A percentile compares a stretch with the other conserved stretches of the same genome.
These are phyloP conservation scores for Nematopogon swammerdamellus DNA, from an alignment of 2,888 invertebrate species.

Conservation along the genomic window DNA sequence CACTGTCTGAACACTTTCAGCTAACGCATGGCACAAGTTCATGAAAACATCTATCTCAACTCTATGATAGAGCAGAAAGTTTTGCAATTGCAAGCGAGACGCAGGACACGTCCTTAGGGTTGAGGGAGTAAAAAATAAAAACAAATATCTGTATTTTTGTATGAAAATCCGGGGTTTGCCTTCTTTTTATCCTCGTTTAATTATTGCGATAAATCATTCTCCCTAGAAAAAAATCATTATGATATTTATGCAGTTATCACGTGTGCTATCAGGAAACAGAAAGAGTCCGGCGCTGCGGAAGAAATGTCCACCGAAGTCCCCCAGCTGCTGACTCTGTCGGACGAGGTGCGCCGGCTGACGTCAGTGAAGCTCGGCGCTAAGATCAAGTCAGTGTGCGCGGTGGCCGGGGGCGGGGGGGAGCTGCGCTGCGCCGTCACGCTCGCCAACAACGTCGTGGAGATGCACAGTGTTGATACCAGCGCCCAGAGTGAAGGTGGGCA, in stretches of 20 bases:
- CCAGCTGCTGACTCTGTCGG: conserved; percentile 57
- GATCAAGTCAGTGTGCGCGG: conserved; percentile 66
- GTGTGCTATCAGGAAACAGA: conserved; percentile 34
- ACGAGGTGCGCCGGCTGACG: conserved; percentile 69
- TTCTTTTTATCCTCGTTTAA: background rate
- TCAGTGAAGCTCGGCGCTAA: conserved; percentile 65
- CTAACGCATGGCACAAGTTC: no score
- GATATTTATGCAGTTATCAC: no score
- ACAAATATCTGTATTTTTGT: no score
- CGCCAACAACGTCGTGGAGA: conserved; percentile 71
- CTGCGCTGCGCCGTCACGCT: conserved; percentile 64
- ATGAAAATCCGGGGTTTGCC: no score
- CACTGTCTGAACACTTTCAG: no score
- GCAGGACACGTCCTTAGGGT: no score
- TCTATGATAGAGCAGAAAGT: no score
- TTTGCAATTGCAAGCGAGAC: no score
- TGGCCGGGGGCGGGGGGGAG: conserved; percentile 70
- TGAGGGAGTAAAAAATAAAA: conserved; percentile 1
- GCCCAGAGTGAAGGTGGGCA: conserved; percentile 60
- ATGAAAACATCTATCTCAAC: no score
- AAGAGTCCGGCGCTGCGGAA: conserved; percentile 30
- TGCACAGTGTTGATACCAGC: conserved; percentile 56
- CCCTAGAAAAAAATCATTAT: no score
- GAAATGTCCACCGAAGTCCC: conserved; percentile 27
- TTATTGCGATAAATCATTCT: no score